Conservation (phyloP, 2,888 invertebrate species). For the Synergus gifuensis region DNA sequence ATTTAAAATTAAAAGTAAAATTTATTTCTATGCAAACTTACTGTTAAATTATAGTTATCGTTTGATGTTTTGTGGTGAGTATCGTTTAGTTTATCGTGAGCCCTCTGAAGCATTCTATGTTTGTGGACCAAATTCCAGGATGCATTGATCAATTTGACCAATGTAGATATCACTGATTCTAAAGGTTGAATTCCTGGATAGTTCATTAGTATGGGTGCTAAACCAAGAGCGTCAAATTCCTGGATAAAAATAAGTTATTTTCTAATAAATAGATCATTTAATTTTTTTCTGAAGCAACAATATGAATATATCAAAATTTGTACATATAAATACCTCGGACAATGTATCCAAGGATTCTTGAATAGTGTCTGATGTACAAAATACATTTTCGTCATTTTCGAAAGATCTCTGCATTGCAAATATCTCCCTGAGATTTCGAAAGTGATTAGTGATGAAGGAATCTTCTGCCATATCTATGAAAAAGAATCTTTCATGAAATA, state of each 20-base stretch:
- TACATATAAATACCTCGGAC: conserved; percentile 57
- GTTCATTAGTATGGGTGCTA: conserved; percentile 45
- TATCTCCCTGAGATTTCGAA: conserved; percentile 48
- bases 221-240: conserved; percentile 64
- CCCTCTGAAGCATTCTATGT: conserved; percentile 59
- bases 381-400: conserved; percentile 46
- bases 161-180: conserved; percentile 47
- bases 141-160: conserved; percentile 59
- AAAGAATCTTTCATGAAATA: background rate
- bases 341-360: conserved; percentile 59
- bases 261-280: background rate
- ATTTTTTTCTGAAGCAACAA: background rate
- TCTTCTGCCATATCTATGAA: background rate
- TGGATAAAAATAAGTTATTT: conserved; percentile 41
- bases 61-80: conserved; percentile 56
- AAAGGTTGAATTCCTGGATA: conserved; percentile 49
- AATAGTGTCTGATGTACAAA: conserved; percentile 61
- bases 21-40: conserved; percentile 15
- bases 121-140: conserved; percentile 61
- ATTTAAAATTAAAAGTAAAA: background rate
- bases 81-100: conserved; percentile 57
- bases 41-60: conserved; percentile 57
- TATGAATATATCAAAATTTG: background rate
- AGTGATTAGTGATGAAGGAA: background rate
- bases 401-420: conserved; percentile 48